Conservation (phyloP, 1,140 invertebrate species). For the Oncopeltus fasciatus region DNA sequence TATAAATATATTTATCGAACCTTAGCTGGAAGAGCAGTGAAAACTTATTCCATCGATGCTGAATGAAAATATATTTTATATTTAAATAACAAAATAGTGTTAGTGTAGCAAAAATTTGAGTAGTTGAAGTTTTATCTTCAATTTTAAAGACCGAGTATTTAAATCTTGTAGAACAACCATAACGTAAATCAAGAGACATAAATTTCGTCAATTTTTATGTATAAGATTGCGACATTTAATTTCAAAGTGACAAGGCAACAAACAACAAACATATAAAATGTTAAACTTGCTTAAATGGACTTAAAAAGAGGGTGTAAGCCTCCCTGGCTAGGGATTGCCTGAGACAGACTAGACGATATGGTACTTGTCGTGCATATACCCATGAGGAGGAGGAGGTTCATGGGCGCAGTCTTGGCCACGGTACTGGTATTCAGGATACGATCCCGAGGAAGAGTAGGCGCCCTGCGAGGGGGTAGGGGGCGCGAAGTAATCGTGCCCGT, state of each 20-base stretch:
- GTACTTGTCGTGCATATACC: conserved; percentile 14
- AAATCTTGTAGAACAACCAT: too few species aligned
- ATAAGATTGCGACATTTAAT: neutral
- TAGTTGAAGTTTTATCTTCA: too few species aligned
- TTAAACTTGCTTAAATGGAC: neutral
- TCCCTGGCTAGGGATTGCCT: neutral
- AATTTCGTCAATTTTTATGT: neutral
- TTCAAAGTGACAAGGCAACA: neutral
- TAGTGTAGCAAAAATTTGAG: too few species aligned
- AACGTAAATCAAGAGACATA: too few species aligned
- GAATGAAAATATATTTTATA: too few species aligned
- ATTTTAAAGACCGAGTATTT: too few species aligned
- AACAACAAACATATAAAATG: neutral
- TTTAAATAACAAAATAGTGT: too few species aligned
- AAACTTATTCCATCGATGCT: too few species aligned
- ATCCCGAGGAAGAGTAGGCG: conserved; percentile 1
- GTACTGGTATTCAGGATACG: neutral
- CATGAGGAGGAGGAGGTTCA: conserved; percentile 10
- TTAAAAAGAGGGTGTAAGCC: too few species aligned
- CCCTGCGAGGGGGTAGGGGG: neutral
- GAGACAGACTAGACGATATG: conserved; percentile 15
- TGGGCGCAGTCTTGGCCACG: conserved; percentile 13
- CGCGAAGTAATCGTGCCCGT: conserved; percentile 16
- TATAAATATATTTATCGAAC: too few species aligned
- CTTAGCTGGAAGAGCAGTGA: too few species aligned